Conservation (phyloP, 2,113 vertebrate species). For the Callocephalon fimbriatum region DNA sequence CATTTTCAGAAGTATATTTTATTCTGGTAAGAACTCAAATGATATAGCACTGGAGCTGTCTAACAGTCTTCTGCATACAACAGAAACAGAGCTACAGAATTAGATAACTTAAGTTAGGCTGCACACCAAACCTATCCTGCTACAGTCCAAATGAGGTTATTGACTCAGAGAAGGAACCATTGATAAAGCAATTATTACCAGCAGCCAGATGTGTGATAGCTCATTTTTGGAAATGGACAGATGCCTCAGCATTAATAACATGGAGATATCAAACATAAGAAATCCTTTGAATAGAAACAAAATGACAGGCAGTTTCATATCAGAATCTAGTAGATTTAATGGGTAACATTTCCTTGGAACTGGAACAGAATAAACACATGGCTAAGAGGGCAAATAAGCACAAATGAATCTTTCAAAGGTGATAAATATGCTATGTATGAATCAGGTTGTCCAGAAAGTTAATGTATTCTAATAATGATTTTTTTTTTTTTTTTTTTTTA, state of each 20-base stretch:
- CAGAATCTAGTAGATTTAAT: constrained; percentile 32
- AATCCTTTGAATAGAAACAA: constrained; percentile 11
- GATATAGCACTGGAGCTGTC: background rate
- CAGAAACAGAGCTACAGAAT: background rate
- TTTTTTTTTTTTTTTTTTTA: constrained; percentile 27
- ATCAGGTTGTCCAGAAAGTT: constrained; percentile 2
- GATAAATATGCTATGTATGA: background rate
- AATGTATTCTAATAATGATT: background rate
- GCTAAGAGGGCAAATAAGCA: background rate
- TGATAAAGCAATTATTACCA: constrained; percentile 58
- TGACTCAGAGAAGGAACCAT: constrained; percentile 48
- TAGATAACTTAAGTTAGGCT: background rate
- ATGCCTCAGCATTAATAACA: constrained; percentile 5
- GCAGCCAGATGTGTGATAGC: constrained; percentile 61
- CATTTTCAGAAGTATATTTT: background rate
- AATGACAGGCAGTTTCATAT: background rate
- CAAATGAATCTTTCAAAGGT: background rate
- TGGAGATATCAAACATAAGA: background rate
- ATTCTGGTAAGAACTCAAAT: background rate
- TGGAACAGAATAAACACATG: background rate
- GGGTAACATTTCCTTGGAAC: background rate
- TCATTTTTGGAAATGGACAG: constrained; percentile 63
- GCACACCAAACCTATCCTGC: background rate
- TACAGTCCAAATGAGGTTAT: constrained; percentile 56
- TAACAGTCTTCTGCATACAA: background rate